Base-by-base conservation (phyloP, 2,797 vertebrate species). In the Morus bassanus region DNA sequence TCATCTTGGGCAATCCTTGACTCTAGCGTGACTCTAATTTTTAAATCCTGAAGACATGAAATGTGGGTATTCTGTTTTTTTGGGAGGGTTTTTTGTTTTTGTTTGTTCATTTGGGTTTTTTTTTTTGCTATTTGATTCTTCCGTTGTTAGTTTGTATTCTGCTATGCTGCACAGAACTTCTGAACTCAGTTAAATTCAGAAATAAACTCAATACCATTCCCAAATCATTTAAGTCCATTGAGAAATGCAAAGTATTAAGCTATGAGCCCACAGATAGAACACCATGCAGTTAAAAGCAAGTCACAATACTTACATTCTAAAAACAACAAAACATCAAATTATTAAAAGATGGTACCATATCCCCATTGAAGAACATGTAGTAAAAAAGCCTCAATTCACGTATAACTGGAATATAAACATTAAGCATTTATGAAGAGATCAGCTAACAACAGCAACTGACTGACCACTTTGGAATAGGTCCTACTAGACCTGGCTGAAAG, bases 21-120 rank as follows among this genome's bases (percentile, higher is more conserved):
- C 22, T 59, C 23, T 13, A 60, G 13, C 76, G 11, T 33, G 31
- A 82, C 25, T 80, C 3, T n/a, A 23, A 59, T 15, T 54, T 43
- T 35, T 72, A 72, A 77, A 43, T 25, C 27, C 61, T 35, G 14
- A 92, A 46, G 25, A 68, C 11, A 27, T n/a, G 31, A 85, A 59
- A 41, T 6, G 3, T 65, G 43, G 7, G 14, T n/a, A 43, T 35
- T 68, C 15, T 76, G 18, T 5, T 41, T 35, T 70, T 13, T 41
- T 50, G 16, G 5, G 22, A 15, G 13, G 9, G 7, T 3, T 10
- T 13, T 10, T 28, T 51, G n/a, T 23, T 33, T 11, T 19, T 4
- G 1, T 45, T 19, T 7, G 45, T 45, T 45, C 7, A 18, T 19
- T 45, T 8, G 45, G 2, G 1, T 45, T 2, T 7, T 57, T 46